These are phyloP conservation scores for Coilia nasus DNA, from an alignment of 2,797 vertebrate species.

Conservation along the genomic window DNA sequence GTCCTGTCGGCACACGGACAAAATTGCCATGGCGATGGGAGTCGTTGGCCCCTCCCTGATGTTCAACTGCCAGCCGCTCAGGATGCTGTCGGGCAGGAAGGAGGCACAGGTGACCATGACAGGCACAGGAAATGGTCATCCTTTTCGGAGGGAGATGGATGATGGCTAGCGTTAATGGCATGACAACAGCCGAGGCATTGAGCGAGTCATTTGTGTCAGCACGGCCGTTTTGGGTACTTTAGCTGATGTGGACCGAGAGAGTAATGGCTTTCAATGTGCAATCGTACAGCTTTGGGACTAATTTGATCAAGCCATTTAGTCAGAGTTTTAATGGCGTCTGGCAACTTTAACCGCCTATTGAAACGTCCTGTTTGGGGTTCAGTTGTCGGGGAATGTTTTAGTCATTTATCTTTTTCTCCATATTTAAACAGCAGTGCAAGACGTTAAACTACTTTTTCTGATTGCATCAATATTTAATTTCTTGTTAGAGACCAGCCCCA, in stretches of 20 bases:
- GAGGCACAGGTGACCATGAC: no score
- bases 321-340: background rate
- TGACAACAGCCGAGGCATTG: background rate
- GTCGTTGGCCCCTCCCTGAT: background rate
- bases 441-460: background rate
- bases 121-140: background rate
- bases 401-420: background rate
- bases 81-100: background rate
- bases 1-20: background rate
- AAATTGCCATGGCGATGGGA: background rate
- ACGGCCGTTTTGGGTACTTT: background rate
- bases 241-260: background rate
- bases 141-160: background rate
- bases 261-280: background rate
- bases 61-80: background rate
- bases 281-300: background rate
- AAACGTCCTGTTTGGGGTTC: background rate
- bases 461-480: background rate
- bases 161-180: background rate
- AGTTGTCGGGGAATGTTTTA: background rate
- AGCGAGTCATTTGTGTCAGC: slow-evolving; percentile 3
- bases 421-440: background rate
- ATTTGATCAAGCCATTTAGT: background rate
- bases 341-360: background rate
- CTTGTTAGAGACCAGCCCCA: background rate